Evolutionary conservation across 2,888 invertebrate genomes (phyloP).

Genomic region (Tetanocera ferruginea): DNA sequence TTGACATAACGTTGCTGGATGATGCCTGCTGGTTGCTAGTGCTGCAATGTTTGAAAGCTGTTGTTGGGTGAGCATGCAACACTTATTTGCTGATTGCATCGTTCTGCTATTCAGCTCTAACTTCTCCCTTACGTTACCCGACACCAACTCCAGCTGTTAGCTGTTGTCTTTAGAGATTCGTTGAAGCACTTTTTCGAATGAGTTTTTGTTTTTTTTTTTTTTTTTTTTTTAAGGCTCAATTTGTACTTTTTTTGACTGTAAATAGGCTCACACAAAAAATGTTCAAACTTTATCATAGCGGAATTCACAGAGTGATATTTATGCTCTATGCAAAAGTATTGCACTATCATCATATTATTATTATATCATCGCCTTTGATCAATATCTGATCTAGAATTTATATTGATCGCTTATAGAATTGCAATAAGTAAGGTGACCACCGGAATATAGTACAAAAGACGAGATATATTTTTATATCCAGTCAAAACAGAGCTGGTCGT

Average conservation of each 20-base stretch:
- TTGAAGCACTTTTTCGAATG: slow-evolving; percentile 32
- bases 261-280: background rate
- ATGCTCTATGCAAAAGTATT: no score
- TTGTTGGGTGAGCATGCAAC: slow-evolving; percentile 16
- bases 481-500: no score
- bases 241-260: background rate
- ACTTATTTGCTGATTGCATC: slow-evolving; percentile 38
- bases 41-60: slow-evolving; percentile 28
- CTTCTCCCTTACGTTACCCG: background rate
- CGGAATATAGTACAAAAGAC: no score
- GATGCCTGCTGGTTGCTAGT: background rate
- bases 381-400: no score
- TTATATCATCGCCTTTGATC: no score
- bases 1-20: slow-evolving; percentile 22
- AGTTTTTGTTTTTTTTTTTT: slow-evolving; percentile 21
- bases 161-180: slow-evolving; percentile 33
- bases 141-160: background rate
- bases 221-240: slow-evolving; percentile 13
- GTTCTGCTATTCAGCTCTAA: background rate
- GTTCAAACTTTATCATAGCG: no score
- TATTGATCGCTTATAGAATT: no score
- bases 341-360: no score
- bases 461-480: no score
- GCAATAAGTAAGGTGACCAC: no score
- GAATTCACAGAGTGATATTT: no score